These are phyloP conservation scores for Euproctis similis DNA, from an alignment of 2,888 invertebrate species.

Conservation along the genomic window DNA sequence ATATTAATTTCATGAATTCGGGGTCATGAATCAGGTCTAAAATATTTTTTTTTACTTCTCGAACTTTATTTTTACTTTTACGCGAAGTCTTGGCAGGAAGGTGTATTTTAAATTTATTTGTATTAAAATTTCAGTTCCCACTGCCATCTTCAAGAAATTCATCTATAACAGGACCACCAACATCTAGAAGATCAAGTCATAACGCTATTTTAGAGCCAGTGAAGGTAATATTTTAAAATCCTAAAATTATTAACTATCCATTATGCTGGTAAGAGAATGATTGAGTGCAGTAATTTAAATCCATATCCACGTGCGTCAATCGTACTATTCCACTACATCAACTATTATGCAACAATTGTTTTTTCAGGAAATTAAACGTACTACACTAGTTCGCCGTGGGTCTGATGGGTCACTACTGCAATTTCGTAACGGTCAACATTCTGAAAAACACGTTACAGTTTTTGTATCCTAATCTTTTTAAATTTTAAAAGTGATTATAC, in stretches of 20 bases:
- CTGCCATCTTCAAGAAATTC: constrained; percentile 56
- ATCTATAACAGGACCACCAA: constrained; percentile 60
- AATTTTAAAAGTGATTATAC: background rate
- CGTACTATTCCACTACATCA: too few relatives aligned
- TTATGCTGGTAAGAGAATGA: too few relatives aligned
- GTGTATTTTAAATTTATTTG: too few relatives aligned
- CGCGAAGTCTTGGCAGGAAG: too few relatives aligned
- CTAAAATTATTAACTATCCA: too few relatives aligned
- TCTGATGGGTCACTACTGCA: constrained; percentile 64
- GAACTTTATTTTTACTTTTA: too few relatives aligned
- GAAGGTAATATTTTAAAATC: constrained; percentile 39
- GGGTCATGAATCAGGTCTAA: too few relatives aligned
- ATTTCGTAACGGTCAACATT: constrained; percentile 34
- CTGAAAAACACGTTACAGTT: constrained; percentile 60
- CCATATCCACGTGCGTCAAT: too few relatives aligned
- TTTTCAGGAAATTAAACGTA: constrained; percentile 52
- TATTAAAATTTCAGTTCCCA: constrained; percentile 38
- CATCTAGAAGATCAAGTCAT: constrained; percentile 65
- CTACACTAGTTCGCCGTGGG: constrained; percentile 56
- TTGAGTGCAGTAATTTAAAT: too few relatives aligned
- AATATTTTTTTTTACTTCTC: too few relatives aligned
- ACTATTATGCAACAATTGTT: background rate
- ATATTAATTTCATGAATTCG: too few relatives aligned
- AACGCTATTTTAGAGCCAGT: constrained; percentile 58
- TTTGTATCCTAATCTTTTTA: constrained; percentile 39